Evolutionary conservation across 2,888 invertebrate genomes (phyloP).

Genomic region (Sarcophaga caerulescens): DNA sequence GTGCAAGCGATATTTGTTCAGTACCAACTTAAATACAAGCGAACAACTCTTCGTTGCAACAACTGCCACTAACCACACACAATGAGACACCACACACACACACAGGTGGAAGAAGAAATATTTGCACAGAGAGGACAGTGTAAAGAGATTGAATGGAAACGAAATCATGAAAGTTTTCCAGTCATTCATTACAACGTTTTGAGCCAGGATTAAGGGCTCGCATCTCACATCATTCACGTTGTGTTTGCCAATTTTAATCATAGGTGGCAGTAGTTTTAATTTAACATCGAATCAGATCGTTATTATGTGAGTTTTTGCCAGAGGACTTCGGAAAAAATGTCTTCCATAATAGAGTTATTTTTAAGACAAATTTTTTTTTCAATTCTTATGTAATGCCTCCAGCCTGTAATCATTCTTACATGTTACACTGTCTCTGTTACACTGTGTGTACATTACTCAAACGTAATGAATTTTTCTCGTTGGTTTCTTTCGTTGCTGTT

Average conservation of each 20-base stretch:
- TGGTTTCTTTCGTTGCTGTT: not conserved
- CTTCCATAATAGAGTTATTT: too few relatives aligned
- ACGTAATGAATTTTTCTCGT: not conserved
- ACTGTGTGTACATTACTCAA: not conserved
- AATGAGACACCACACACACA: not conserved
- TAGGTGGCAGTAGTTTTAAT: too few relatives aligned
- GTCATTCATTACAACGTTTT: too few relatives aligned
- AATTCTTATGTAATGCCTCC: too few relatives aligned
- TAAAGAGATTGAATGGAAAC: not conserved
- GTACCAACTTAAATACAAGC: slow-evolving; percentile 22
- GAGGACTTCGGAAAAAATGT: not conserved
- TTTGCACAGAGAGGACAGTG: not conserved
- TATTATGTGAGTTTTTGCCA: not conserved
- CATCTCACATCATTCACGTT: not conserved
- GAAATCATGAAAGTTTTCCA: not conserved
- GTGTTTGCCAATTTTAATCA: too few relatives aligned
- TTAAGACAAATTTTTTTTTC: too few relatives aligned
- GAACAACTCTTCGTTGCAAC: not conserved
- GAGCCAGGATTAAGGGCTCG: too few relatives aligned
- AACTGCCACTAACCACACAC: not conserved
- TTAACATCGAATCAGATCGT: not conserved
- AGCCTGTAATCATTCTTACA: not conserved
- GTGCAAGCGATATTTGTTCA: slow-evolving; percentile 63
- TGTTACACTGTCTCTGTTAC: not conserved
- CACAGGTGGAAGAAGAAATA: not conserved